A percentile compares a stretch with the other conserved stretches of the same genome.
phyloP scores from a whole-genome alignment of 1,140 invertebrate species.

The Halotydeus destructor region DNA sequence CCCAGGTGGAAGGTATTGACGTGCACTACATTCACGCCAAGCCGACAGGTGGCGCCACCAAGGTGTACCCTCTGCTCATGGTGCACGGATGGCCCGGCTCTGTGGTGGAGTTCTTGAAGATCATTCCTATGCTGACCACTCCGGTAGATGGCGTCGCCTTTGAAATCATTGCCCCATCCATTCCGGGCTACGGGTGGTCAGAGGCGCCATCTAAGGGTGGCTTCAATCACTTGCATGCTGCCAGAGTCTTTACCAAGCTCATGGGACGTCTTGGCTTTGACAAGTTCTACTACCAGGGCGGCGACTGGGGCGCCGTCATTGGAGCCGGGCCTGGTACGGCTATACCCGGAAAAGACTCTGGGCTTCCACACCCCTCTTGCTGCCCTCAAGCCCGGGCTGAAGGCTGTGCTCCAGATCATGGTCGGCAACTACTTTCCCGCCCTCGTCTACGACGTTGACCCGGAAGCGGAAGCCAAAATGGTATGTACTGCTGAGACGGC shows the following conservation, averaged over 20 bases:
- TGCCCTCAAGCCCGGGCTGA: not conserved
- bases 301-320: slow-evolving; percentile 38
- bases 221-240: slow-evolving; percentile 34
- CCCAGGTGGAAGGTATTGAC: slow-evolving; percentile 41
- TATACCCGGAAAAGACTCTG: not conserved
- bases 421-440: slow-evolving; percentile 33
- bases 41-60: slow-evolving; percentile 20
- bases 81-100: slow-evolving; percentile 69
- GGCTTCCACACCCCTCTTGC: slow-evolving; percentile 3
- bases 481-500: too few species aligned
- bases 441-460: slow-evolving; percentile 32
- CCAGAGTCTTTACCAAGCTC: slow-evolving; percentile 51
- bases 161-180: slow-evolving; percentile 52
- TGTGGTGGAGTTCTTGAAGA: slow-evolving; percentile 58
- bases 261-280: slow-evolving; percentile 54
- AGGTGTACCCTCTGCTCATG: slow-evolving; percentile 7
- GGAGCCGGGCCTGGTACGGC: too few species aligned
- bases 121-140: slow-evolving; percentile 42
- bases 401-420: slow-evolving; percentile 26
- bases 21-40: slow-evolving; percentile 36
- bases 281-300: slow-evolving; percentile 60
- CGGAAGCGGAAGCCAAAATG: slow-evolving; percentile 21
- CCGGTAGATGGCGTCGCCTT: slow-evolving; percentile 39
- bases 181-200: slow-evolving; percentile 69
- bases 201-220: slow-evolving; percentile 34